Percentiles rank a stretch among this genome's conserved stretches.
These are phyloP conservation scores for Charaxes varanes DNA, from an alignment of 1,140 invertebrate genomes.

Conservation along the genomic window DNA sequence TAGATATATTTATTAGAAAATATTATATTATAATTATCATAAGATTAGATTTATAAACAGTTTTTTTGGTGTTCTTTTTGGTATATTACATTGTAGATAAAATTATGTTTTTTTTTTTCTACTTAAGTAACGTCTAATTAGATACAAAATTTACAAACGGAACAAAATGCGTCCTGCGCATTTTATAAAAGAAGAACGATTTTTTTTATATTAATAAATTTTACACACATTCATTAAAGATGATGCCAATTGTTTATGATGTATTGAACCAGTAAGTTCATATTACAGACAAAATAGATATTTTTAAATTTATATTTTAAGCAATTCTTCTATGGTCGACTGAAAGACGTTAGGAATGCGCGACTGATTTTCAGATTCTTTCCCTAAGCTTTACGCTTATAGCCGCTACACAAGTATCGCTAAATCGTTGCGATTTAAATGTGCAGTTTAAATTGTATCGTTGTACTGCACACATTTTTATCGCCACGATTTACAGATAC, in stretches of 20 bases:
- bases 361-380: no score
- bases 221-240: neutral
- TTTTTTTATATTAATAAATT: neutral
- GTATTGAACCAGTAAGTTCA: no score
- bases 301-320: no score
- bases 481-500: no score
- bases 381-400: no score
- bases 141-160: slow-evolving; percentile 41
- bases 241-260: neutral
- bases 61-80: slow-evolving; percentile 67
- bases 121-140: slow-evolving; percentile 23
- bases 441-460: no score
- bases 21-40: slow-evolving; percentile 49
- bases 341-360: no score
- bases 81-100: slow-evolving; percentile 37
- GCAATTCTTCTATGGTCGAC: no score
- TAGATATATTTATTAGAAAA: slow-evolving; percentile 33
- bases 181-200: slow-evolving; percentile 6
- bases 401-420: no score
- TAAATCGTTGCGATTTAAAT: no score
- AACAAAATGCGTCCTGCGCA: slow-evolving; percentile 42
- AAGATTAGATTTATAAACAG: slow-evolving; percentile 60
- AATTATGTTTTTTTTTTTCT: slow-evolving; percentile 19
- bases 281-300: no score
- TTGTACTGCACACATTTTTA: no score